phyloP scores from a whole-genome alignment of 1,140 invertebrate genomes.

The Cecropterus lyciades region DNA sequence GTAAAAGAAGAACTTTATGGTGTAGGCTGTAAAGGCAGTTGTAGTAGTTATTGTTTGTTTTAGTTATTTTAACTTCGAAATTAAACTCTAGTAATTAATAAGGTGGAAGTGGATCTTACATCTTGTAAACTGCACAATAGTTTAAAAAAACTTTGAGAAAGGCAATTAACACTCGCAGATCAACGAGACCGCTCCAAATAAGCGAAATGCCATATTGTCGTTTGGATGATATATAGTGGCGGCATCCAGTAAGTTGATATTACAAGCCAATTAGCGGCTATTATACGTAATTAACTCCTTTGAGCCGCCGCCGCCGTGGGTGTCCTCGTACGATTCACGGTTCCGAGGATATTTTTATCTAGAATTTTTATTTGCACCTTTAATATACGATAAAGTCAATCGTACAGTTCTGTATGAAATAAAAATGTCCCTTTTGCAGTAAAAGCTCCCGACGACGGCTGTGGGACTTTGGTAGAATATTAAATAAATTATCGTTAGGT shows the following conservation, averaged over 20 bases:
- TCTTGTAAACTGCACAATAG: too few species aligned
- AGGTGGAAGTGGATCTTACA: too few species aligned
- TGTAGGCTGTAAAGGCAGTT: too few species aligned
- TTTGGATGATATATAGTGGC: constrained; percentile 16
- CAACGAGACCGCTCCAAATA: constrained; percentile 13
- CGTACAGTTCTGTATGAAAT: not conserved
- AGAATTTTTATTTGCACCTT: constrained; percentile 11
- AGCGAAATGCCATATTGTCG: constrained; percentile 13
- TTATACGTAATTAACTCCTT: constrained; percentile 22
- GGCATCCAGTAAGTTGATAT: constrained; percentile 17
- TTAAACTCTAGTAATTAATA: too few species aligned
- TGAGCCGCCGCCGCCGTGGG: constrained; percentile 21
- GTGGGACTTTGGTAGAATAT: too few species aligned
- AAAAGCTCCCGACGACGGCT: not conserved
- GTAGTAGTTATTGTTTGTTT: too few species aligned
- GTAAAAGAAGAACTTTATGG: too few species aligned
- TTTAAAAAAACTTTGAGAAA: not conserved
- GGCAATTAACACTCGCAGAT: constrained; percentile 24
- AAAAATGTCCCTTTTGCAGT: not conserved
- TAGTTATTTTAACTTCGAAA: too few species aligned
- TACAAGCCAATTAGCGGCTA: constrained; percentile 21
- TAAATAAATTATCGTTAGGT: too few species aligned
- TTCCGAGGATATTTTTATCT: constrained; percentile 1
- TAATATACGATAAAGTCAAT: constrained; percentile 24
- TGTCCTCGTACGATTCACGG: constrained; percentile 11